Evolutionary conservation across 2,888 invertebrate genomes (phyloP).

Genomic region (Plebejus melissa): DNA sequence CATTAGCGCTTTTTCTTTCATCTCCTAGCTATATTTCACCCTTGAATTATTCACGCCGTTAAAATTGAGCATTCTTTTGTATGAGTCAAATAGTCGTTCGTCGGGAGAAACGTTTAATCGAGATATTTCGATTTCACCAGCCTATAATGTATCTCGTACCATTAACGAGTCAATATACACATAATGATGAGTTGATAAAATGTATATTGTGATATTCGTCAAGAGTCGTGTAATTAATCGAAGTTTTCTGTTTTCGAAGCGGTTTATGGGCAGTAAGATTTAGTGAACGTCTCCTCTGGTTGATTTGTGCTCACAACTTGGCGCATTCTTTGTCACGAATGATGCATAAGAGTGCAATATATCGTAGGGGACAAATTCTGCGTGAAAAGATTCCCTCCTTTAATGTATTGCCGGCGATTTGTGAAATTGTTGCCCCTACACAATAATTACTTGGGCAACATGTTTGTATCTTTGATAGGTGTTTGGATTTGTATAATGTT

Average conservation of each 20-base stretch:
- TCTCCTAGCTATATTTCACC: constrained; percentile 58
- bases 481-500: not conserved
- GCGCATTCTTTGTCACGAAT: constrained; percentile 61
- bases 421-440: constrained; percentile 43
- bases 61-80: constrained; percentile 44
- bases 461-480: constrained; percentile 2
- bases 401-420: constrained; percentile 54
- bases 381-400: constrained; percentile 61
- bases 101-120: constrained; percentile 59
- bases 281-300: constrained; percentile 54
- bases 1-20: constrained; percentile 60
- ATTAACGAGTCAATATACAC: constrained; percentile 73
- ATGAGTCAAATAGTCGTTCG: constrained; percentile 45
- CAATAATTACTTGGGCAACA: constrained; percentile 28
- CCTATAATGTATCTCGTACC: constrained; percentile 60
- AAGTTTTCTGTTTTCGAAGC: constrained; percentile 58
- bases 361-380: constrained; percentile 64
- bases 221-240: constrained; percentile 68
- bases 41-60: constrained; percentile 33
- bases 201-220: constrained; percentile 71
- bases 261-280: constrained; percentile 64
- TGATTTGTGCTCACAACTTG: constrained; percentile 68
- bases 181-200: constrained; percentile 75
- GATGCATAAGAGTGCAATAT: constrained; percentile 65
- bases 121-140: constrained; percentile 66